Evolutionary conservation across 2,888 invertebrate species (phyloP).

Genomic region (Andricus curvator): DNA sequence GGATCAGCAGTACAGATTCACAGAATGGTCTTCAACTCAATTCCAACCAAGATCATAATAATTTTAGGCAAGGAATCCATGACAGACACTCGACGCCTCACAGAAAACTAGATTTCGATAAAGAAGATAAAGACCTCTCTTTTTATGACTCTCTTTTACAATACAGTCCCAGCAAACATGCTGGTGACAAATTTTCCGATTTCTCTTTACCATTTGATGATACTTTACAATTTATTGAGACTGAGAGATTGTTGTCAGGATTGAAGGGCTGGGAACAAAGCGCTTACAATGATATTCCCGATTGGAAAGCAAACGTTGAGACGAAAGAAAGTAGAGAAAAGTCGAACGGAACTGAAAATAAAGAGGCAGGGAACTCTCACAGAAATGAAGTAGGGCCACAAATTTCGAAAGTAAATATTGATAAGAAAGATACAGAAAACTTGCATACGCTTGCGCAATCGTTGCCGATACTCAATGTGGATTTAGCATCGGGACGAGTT

Average conservation of each 20-base stretch:
- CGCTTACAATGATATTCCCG: constrained; percentile 41
- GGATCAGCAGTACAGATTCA: constrained; percentile 44
- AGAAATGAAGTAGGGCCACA: constrained; percentile 37
- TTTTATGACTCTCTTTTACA: constrained; percentile 27
- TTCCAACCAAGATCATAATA: background rate
- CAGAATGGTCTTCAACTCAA: background rate
- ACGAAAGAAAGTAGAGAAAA: constrained; percentile 43
- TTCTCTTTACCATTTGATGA: constrained; percentile 62
- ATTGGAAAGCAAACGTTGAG: constrained; percentile 23
- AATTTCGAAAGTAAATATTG: constrained; percentile 8
- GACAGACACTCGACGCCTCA: constrained; percentile 10
- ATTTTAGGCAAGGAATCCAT: background rate
- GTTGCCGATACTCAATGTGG: constrained; percentile 1
- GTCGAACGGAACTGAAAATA: constrained; percentile 42
- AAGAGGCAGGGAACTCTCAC: constrained; percentile 29
- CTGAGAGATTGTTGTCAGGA: constrained; percentile 64
- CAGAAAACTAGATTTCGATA: constrained; percentile 5
- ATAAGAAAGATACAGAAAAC: background rate
- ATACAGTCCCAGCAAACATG: constrained; percentile 52
- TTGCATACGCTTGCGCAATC: constrained; percentile 13
- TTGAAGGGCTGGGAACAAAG: constrained; percentile 65
- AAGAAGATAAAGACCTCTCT: constrained; percentile 19
- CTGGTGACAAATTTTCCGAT: constrained; percentile 56
- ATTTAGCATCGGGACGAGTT: constrained; percentile 31
- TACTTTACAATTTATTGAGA: constrained; percentile 61